Conservation (phyloP, 1,140 invertebrate genomes). For the Paralvinella palmiformis region DNA sequence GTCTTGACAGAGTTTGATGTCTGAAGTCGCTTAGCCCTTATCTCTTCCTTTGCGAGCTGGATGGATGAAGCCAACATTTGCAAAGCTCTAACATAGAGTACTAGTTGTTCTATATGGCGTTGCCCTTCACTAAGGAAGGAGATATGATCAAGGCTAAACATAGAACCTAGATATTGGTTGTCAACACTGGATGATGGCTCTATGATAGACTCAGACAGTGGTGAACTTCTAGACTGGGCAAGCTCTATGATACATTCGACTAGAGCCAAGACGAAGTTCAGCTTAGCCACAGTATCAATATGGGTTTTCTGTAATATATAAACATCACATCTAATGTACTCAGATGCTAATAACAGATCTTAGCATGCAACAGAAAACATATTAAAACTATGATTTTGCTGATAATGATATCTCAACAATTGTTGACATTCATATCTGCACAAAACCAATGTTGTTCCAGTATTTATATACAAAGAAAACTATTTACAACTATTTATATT, state of each 20-base stretch:
- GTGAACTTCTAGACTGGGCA: slow-evolving; percentile 68
- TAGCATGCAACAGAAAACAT: too few relatives aligned
- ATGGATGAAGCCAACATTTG: slow-evolving; percentile 89
- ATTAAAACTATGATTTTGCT: too few relatives aligned
- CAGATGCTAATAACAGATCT: background rate
- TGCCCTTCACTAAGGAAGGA: slow-evolving; percentile 17
- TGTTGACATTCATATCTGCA: too few relatives aligned
- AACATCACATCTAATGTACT: slow-evolving; percentile 5
- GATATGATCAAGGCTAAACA: slow-evolving; percentile 2
- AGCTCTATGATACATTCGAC: slow-evolving; percentile 86
- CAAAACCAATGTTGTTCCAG: too few relatives aligned
- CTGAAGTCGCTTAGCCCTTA: slow-evolving; percentile 74
- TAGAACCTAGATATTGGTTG: background rate
- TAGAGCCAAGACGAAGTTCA: slow-evolving; percentile 85
- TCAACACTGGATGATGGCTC: background rate
- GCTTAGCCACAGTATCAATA: slow-evolving; percentile 85
- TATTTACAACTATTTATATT: too few relatives aligned
- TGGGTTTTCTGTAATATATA: slow-evolving; percentile 66
- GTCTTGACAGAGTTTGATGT: slow-evolving; percentile 84
- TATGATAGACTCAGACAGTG: slow-evolving; percentile 45
- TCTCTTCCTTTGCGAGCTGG: slow-evolving; percentile 79
- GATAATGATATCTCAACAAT: too few relatives aligned
- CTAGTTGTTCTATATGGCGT: slow-evolving; percentile 78
- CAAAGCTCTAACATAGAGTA: slow-evolving; percentile 80
- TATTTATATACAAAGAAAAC: too few relatives aligned